These are phyloP conservation scores for Acrobeloides nanus DNA, from an alignment of 2,888 invertebrate genomes.

Conservation along the genomic window DNA sequence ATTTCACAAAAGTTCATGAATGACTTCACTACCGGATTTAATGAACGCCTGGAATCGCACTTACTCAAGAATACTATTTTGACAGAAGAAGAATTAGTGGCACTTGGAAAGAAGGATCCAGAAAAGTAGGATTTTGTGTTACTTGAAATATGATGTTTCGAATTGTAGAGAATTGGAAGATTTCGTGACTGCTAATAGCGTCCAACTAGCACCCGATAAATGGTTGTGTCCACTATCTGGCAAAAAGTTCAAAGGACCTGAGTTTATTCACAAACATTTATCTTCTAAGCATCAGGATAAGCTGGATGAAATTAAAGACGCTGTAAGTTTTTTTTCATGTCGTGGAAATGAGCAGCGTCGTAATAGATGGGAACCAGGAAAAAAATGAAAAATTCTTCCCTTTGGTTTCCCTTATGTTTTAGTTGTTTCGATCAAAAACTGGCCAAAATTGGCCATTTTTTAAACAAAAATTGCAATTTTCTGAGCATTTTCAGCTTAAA, in stretches of 20 bases:
- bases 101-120: constrained; percentile 74
- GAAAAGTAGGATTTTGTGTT: constrained; percentile 57
- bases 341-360: no score
- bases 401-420: no score
- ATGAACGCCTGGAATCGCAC: constrained; percentile 74
- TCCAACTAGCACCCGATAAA: constrained; percentile 92
- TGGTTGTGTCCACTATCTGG: constrained; percentile 97
- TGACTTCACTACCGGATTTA: constrained; percentile 65
- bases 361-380: no score
- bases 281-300: constrained; percentile 94
- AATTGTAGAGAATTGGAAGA: constrained; percentile 70
- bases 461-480: not conserved
- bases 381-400: no score
- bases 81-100: constrained; percentile 69
- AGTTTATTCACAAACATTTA: constrained; percentile 95
- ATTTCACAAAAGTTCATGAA: constrained; percentile 40
- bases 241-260: constrained; percentile 96
- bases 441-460: no score
- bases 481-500: not conserved
- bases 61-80: constrained; percentile 72
- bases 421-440: no score
- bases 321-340: constrained; percentile 6
- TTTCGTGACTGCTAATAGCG: constrained; percentile 88
- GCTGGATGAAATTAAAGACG: constrained; percentile 81
- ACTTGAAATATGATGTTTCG: constrained; percentile 16